Conservation (phyloP, 2,888 invertebrate genomes). For the Lithosia quadra region DNA sequence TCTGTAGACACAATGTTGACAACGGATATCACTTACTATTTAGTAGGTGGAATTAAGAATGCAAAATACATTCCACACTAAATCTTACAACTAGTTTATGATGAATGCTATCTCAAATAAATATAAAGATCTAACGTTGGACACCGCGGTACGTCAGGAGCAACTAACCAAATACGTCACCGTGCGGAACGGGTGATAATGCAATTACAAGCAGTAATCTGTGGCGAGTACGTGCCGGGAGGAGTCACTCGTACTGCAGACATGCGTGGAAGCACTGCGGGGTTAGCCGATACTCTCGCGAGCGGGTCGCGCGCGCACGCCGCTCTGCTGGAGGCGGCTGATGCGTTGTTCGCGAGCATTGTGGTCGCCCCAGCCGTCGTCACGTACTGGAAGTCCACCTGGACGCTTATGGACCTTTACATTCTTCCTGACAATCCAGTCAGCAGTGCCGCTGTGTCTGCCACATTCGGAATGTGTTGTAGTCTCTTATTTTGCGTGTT, state of each 20-base stretch:
- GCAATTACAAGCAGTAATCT: constrained; percentile 77
- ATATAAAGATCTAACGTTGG: constrained; percentile 8
- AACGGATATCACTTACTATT: background rate
- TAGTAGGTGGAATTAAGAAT: background rate
- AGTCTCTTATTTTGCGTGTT: constrained; percentile 90
- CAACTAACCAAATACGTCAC: constrained; percentile 55
- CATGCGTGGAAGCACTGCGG: constrained; percentile 90
- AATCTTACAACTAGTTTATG: background rate
- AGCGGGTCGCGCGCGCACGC: constrained; percentile 82
- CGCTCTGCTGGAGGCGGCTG: constrained; percentile 89
- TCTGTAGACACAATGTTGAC: no score
- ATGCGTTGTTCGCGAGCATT: constrained; percentile 90
- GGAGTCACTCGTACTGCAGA: constrained; percentile 69
- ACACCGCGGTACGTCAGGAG: constrained; percentile 17
- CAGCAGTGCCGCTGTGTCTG: constrained; percentile 89
- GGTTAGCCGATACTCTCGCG: constrained; percentile 88
- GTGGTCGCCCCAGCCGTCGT: constrained; percentile 94
- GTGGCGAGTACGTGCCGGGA: constrained; percentile 62
- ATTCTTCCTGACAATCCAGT: constrained; percentile 88
- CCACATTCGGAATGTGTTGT: constrained; percentile 90
- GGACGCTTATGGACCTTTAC: constrained; percentile 92
- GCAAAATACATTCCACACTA: background rate
- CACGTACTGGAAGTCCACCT: constrained; percentile 95
- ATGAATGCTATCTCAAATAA: constrained; percentile 17
- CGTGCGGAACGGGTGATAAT: constrained; percentile 79